Percentiles rank a stretch among this genome's conserved stretches.
These are phyloP conservation scores for Dysmachus trigonus DNA, from an alignment of 2,888 invertebrate genomes.

Conservation along the genomic window DNA sequence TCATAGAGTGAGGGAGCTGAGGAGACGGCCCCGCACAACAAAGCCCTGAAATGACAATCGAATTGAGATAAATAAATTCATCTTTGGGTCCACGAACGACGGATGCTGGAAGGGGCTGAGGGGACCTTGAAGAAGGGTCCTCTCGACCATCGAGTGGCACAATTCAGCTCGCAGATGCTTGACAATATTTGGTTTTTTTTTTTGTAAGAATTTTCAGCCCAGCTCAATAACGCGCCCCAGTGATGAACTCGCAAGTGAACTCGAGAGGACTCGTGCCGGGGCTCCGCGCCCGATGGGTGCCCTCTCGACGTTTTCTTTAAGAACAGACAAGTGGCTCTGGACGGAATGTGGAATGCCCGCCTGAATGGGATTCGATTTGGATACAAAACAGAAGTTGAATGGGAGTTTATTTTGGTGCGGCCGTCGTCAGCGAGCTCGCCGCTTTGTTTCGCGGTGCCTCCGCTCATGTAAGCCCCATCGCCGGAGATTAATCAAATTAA, in stretches of 20 bases:
- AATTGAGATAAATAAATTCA: slow-evolving; percentile 6
- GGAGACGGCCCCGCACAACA: neutral
- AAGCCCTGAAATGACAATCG: slow-evolving; percentile 31
- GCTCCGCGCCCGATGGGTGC: neutral
- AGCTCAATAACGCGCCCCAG: neutral
- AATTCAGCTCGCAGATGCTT: slow-evolving; percentile 33
- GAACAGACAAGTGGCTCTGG: slow-evolving; percentile 43
- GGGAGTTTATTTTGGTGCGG: slow-evolving; percentile 23
- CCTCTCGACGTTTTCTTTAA: slow-evolving; percentile 43
- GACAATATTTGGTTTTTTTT: slow-evolving; percentile 41
- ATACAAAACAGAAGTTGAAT: slow-evolving; percentile 44
- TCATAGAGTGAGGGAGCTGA: neutral
- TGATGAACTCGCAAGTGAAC: slow-evolving; percentile 15
- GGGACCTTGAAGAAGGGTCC: neutral
- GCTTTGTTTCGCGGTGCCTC: neutral
- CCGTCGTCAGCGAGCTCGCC: slow-evolving; percentile 2
- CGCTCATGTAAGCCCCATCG: slow-evolving; percentile 5
- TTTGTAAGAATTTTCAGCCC: no score
- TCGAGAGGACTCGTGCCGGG: slow-evolving; percentile 24
- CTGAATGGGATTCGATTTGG: slow-evolving; percentile 42
- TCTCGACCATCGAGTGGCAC: slow-evolving; percentile 26
- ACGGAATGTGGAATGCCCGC: neutral
- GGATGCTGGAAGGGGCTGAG: neutral
- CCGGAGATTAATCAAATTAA: slow-evolving; percentile 42
- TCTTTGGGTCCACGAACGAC: neutral